A percentile compares a stretch with the other conserved stretches of the same genome.
Evolutionary conservation across 1,140 invertebrate species (phyloP).

Genomic region (Anastrepha ludens): DNA sequence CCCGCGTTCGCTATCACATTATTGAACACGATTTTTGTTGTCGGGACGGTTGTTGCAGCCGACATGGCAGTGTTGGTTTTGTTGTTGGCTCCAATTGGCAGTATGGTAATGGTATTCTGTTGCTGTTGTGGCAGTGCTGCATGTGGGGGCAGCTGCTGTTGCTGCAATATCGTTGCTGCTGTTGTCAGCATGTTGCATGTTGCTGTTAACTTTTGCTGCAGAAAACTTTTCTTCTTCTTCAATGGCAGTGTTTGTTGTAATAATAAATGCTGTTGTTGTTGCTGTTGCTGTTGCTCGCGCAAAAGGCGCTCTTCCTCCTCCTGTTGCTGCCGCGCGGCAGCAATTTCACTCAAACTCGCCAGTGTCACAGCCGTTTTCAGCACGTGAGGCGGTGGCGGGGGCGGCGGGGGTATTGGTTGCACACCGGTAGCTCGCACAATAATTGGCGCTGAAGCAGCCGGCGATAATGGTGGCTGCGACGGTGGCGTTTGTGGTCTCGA

Average conservation of each 20-base stretch:
- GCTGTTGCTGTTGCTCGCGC: constrained; percentile 59
- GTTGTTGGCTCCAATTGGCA: constrained; percentile 55
- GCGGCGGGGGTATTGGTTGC: neutral
- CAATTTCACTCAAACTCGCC: constrained; percentile 70
- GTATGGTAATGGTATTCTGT: constrained; percentile 40
- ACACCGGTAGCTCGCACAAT: constrained; percentile 47
- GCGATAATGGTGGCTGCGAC: constrained; percentile 53
- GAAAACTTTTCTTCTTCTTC: constrained; percentile 52
- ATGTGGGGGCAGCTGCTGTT: constrained; percentile 57
- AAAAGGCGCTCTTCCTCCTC: constrained; percentile 61
- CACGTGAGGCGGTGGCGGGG: constrained; percentile 68
- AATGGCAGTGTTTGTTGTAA: constrained; percentile 54
- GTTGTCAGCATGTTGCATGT: constrained; percentile 59
- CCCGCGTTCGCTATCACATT: constrained; percentile 11
- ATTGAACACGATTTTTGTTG: constrained; percentile 63
- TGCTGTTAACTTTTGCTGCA: constrained; percentile 57
- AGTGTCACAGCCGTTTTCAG: constrained; percentile 71
- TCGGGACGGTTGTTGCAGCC: constrained; percentile 56
- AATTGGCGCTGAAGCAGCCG: constrained; percentile 42
- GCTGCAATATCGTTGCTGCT: constrained; percentile 58
- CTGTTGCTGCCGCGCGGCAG: constrained; percentile 64
- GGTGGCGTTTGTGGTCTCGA: constrained; percentile 56
- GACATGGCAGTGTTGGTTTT: constrained; percentile 59
- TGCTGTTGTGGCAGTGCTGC: constrained; percentile 62
- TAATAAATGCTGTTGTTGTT: constrained; percentile 27